Percentiles rank a stretch among this genome's conserved stretches.
Conservation (phyloP, 2,113 vertebrate genomes). For the Beaufortia kweichowensis region DNA sequence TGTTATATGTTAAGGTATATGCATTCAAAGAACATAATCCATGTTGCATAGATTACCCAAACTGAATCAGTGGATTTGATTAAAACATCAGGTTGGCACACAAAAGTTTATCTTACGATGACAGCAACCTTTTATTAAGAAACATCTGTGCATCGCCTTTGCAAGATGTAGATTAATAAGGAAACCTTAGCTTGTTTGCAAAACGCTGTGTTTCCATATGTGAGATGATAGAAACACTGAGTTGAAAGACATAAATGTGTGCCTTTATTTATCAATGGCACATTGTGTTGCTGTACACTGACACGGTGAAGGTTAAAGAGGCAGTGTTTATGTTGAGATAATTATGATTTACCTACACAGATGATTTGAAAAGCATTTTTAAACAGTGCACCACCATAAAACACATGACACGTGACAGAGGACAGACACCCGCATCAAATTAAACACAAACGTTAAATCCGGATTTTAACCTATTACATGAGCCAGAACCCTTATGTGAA, state of each 20-base stretch:
- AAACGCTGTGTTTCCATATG: background rate
- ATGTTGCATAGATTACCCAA: constrained; percentile 97
- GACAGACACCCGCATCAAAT: constrained; percentile 47
- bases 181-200: background rate
- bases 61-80: constrained; percentile 79
- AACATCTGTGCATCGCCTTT: constrained; percentile 33
- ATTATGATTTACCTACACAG: constrained; percentile 4
- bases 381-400: constrained; percentile 12
- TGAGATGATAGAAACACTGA: constrained; percentile 39
- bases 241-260: background rate
- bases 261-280: constrained; percentile 18
- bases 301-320: constrained; percentile 43
- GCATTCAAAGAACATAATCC: constrained; percentile 77
- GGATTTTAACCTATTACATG: constrained; percentile 13
- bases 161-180: constrained; percentile 32
- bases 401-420: constrained; percentile 17
- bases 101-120: constrained; percentile 62
- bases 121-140: constrained; percentile 49
- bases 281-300: constrained; percentile 26
- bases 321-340: constrained; percentile 36
- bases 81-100: constrained; percentile 81
- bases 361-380: background rate
- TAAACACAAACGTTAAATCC: constrained; percentile 31
- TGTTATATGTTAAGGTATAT: constrained; percentile 74
- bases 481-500: constrained; percentile 5